Evolutionary conservation across 1,140 invertebrate genomes (phyloP).

Genomic region (Drosophila dunni): DNA sequence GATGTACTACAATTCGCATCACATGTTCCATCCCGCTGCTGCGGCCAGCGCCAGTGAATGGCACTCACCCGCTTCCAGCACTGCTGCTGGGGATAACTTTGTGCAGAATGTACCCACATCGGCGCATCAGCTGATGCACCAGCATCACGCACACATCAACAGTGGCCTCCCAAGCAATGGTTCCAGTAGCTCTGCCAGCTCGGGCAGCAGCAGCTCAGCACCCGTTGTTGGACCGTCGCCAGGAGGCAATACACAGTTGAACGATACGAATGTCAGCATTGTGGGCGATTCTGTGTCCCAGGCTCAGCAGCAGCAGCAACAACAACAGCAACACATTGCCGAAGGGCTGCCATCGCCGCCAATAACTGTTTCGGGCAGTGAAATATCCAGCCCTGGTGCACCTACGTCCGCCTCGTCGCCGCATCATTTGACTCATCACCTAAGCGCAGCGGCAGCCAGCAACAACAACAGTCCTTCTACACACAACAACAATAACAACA

Average conservation of each 20-base stretch:
- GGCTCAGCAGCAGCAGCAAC: constrained; percentile 44
- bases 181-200: constrained; percentile 71
- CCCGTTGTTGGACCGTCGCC: constrained; percentile 51
- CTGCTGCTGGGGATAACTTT: constrained; percentile 71
- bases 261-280: constrained; percentile 74
- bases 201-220: constrained; percentile 83
- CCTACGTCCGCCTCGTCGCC: constrained; percentile 83
- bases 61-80: constrained; percentile 77
- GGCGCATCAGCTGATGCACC: constrained; percentile 85
- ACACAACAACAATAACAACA: constrained; percentile 68
- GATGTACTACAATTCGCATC: constrained; percentile 85
- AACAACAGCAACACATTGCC: constrained; percentile 64
- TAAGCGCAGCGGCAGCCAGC: constrained; percentile 59
- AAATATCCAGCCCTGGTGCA: constrained; percentile 88
- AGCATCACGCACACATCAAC: constrained; percentile 78
- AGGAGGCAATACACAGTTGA: constrained; percentile 65
- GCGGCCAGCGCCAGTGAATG: constrained; percentile 71
- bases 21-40: constrained; percentile 80
- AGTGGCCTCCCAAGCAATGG: constrained; percentile 63
- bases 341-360: constrained; percentile 86
- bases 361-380: constrained; percentile 88
- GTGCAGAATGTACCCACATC: constrained; percentile 71
- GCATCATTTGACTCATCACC: constrained; percentile 74
- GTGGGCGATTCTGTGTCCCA: constrained; percentile 45
- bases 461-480: constrained; percentile 76